Evolutionary conservation across 2,888 invertebrate genomes (phyloP).

Genomic region (Machimus atricapillus): DNA sequence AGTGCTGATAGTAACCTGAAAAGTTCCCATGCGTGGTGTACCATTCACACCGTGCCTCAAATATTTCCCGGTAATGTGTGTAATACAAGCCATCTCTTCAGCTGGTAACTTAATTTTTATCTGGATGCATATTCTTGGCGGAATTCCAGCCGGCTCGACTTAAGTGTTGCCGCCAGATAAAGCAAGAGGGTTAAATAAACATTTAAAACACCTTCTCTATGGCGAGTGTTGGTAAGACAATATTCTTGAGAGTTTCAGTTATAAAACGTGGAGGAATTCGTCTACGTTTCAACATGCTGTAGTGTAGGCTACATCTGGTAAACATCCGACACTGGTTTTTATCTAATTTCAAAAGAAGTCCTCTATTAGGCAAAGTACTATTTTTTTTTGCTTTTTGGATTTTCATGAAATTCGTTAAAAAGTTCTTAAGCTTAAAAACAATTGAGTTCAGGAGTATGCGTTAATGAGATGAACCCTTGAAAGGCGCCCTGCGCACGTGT

Average conservation of each 20-base stretch:
- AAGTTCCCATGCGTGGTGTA: not conserved
- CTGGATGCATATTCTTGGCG: not conserved
- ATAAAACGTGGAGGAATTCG: slow-evolving; percentile 15
- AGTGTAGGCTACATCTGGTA: not conserved
- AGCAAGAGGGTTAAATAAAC: slow-evolving; percentile 3
- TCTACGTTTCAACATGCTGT: not conserved
- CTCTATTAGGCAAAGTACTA: not conserved
- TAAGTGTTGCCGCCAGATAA: not conserved
- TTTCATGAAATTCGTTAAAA: not conserved
- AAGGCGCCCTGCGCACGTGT: not conserved
- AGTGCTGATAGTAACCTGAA: not conserved
- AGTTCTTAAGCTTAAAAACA: not conserved
- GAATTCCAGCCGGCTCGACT: not conserved
- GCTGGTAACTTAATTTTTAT: not conserved
- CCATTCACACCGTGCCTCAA: not conserved
- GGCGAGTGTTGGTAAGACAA: slow-evolving; percentile 9
- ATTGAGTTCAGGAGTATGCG: not conserved
- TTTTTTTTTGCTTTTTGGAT: not conserved
- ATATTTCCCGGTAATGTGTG: not conserved
- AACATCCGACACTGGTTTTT: slow-evolving; percentile 19
- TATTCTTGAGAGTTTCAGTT: slow-evolving; percentile 36
- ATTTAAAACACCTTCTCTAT: slow-evolving; percentile 8
- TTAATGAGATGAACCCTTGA: not conserved
- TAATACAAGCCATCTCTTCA: not conserved
- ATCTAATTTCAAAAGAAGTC: not conserved